Base-by-base conservation (phyloP, 2,113 vertebrate genomes). In the Phoxinus phoxinus region DNA sequence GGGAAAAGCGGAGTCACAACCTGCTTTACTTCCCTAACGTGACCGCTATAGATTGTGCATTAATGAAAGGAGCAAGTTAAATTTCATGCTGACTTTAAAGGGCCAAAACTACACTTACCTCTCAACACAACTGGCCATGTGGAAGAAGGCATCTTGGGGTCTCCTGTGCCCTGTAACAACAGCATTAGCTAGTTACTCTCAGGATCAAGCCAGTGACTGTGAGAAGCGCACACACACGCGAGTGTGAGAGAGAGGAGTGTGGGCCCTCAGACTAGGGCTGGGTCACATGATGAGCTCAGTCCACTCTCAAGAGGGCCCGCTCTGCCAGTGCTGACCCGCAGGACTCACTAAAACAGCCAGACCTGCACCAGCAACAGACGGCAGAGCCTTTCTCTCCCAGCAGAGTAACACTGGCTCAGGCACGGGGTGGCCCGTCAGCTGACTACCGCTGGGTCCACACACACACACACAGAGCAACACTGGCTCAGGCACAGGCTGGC, bases 341-440 rank as follows among this genome's bases (percentile, higher is more conserved):
- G 76, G 83, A 87, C 84, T 81, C 44, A 90, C 94, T 89, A 95
- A 90, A 93, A 95, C 94, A 93, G 93, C 89, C n/a, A 86, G 87
- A 19, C 82, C 85, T 12, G 56, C 37, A 86, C n/a, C 67, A 65
- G 84, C 81, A 41, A 17, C 77, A n/a, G 58, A 30, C 75, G 46
- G 75, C 91, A 84, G 90, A 78, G 89, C 81, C 86, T 90, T 91
- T 9, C 81, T 95, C 86, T 95, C 58, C 94, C 94, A 95, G 94
- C 93, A 72, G 93, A 90, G 94, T 95, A 95, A 95, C 94, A 94
- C 94, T 91, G 87, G 88, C 4, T 84, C 93, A 92, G 91, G 82
- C 88, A 94, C 35, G 7, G 1, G 0, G 30, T 67, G 2, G 71
- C 30, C 94, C 90, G 91, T 80, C 93, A 93, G 94, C 94, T 95